Conservation (phyloP, 2,113 vertebrate species). For the Lanius collurio region DNA sequence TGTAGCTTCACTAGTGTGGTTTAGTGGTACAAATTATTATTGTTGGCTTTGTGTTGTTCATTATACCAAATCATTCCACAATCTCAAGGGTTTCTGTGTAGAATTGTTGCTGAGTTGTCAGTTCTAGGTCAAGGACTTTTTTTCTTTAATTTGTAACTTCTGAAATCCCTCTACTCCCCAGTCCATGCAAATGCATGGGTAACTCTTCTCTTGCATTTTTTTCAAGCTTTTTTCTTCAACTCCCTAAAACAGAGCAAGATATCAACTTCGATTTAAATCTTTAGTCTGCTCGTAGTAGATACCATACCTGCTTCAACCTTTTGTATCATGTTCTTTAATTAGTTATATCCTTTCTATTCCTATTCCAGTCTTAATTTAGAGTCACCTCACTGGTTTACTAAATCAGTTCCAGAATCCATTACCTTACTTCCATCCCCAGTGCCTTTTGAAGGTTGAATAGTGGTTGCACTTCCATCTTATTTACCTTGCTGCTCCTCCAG, state of each 20-base stretch:
- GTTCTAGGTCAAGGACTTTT: background rate
- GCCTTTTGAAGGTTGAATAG: constrained; percentile 24
- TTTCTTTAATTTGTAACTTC: background rate
- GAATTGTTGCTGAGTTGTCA: background rate
- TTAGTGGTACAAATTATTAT: background rate
- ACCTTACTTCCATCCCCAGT: background rate
- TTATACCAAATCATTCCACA: background rate
- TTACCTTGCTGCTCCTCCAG: background rate
- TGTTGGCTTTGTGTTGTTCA: background rate
- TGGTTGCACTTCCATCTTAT: background rate
- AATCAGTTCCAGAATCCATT: constrained; percentile 47
- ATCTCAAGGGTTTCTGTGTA: background rate
- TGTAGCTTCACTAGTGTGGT: accelerated
- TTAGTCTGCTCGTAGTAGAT: background rate
- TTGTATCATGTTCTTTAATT: constrained; percentile 23
- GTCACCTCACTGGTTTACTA: constrained; percentile 22
- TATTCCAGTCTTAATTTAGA: constrained; percentile 56
- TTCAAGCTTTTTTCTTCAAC: background rate
- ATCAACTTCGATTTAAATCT: constrained; percentile 36
- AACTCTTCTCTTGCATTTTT: background rate
- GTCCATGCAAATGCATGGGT: background rate
- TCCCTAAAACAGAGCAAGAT: background rate
- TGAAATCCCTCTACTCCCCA: background rate
- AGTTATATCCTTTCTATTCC: constrained; percentile 32
- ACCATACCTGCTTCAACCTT: background rate